Percentiles rank a stretch among this genome's conserved stretches.
These are phyloP conservation scores for pig (Sus scrofa) DNA, from an alignment of 2,113 vertebrate genomes.

Conservation along the genomic window DNA sequence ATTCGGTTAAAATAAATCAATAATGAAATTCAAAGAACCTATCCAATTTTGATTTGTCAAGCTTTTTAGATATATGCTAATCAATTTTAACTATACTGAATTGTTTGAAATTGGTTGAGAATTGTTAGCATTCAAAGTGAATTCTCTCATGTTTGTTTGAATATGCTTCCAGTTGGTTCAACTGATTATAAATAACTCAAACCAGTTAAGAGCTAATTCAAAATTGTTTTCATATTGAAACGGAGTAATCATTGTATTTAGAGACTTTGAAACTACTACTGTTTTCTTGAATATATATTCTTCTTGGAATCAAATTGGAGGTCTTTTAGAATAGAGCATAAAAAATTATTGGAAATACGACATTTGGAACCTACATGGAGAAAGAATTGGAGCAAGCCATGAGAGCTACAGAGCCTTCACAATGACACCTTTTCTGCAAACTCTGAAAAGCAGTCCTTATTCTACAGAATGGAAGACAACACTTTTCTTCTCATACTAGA, in stretches of 20 bases:
- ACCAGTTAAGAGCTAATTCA: not conserved
- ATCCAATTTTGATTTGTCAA: not conserved
- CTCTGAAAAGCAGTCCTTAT: not conserved
- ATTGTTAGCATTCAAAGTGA: not conserved
- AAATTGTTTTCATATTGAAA: not conserved
- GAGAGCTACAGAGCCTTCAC: not conserved
- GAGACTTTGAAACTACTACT: slow-evolving; percentile 5
- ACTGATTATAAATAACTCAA: not conserved
- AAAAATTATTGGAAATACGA: not conserved
- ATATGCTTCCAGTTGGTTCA: not conserved
- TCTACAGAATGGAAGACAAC: not conserved
- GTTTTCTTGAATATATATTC: not conserved
- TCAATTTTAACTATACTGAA: not conserved
- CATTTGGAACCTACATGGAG: not conserved
- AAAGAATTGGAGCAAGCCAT: not conserved
- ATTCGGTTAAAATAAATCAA: not conserved
- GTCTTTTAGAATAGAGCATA: not conserved
- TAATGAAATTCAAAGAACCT: not conserved
- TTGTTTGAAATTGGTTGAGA: not conserved
- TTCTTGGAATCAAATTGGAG: not conserved
- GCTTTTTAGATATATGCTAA: not conserved
- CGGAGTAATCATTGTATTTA: not conserved
- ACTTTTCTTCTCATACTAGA: not conserved
- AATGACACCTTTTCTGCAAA: not conserved
- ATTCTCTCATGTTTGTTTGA: not conserved